A percentile compares a stretch with the other conserved stretches of the same genome.
Evolutionary conservation across 1,140 invertebrate genomes (phyloP).

Genomic region (Bombus haemorrhoidalis): DNA sequence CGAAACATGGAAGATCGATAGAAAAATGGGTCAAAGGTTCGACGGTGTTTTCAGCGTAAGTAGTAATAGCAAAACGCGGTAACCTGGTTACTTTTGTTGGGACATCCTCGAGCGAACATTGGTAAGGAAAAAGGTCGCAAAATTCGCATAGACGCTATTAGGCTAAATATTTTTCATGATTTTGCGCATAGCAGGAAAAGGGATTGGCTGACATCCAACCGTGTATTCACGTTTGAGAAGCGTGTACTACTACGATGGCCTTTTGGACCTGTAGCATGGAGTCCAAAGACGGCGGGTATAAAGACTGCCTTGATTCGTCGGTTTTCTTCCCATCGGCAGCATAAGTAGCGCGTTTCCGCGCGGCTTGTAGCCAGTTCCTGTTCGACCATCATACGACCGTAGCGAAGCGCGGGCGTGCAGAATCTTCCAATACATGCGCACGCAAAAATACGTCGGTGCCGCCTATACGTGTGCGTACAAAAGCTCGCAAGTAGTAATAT

Average conservation of each 20-base stretch:
- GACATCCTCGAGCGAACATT: neutral
- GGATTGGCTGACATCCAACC: slow-evolving; percentile 14
- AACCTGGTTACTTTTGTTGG: slow-evolving; percentile 19
- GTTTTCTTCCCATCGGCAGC: slow-evolving; percentile 61
- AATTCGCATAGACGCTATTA: neutral
- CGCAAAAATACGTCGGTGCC: neutral
- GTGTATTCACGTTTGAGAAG: slow-evolving; percentile 5
- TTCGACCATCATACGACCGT: slow-evolving; percentile 63
- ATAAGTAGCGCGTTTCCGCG: slow-evolving; percentile 76
- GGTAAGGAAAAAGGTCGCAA: neutral
- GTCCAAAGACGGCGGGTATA: slow-evolving; percentile 47
- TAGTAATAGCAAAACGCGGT: slow-evolving; percentile 4
- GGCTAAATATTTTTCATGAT: slow-evolving; percentile 13
- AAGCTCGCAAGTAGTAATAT: slow-evolving; percentile 6
- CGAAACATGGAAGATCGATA: slow-evolving; percentile 73
- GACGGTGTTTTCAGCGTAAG: slow-evolving; percentile 37
- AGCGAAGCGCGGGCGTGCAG: slow-evolving; percentile 52
- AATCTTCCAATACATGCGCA: slow-evolving; percentile 43
- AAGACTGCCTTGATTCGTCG: slow-evolving; percentile 50
- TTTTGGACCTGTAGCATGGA: slow-evolving; percentile 49
- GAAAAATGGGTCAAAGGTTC: slow-evolving; percentile 80
- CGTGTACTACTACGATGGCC: slow-evolving; percentile 15
- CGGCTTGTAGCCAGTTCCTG: slow-evolving; percentile 70
- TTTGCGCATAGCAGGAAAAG: slow-evolving; percentile 38
- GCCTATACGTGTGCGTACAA: slow-evolving; percentile 1